These are phyloP conservation scores for Tineola bisselliella DNA, from an alignment of 2,888 invertebrate species.

Conservation along the genomic window DNA sequence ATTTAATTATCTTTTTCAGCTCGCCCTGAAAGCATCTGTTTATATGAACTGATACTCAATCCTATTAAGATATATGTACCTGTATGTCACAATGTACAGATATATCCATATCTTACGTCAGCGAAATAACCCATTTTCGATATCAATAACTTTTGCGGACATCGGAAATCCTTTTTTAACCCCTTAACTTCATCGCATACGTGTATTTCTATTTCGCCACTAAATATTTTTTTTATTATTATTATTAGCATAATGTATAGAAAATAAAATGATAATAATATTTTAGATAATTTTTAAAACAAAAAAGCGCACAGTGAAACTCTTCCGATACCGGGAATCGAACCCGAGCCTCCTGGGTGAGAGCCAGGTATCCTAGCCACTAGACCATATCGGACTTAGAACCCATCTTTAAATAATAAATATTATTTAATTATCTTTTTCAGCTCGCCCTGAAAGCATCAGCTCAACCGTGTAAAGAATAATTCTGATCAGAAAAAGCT, in stretches of 20 bases:
- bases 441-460: too few species aligned
- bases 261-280: conserved; percentile 15
- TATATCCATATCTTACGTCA: conserved; percentile 94
- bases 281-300: conserved; percentile 22
- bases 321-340: conserved; percentile 71
- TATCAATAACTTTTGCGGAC: conserved; percentile 85
- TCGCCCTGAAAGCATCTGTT: too few species aligned
- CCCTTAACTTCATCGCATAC: conserved; percentile 95
- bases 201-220: conserved; percentile 89
- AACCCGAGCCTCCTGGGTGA: conserved; percentile 68
- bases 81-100: conserved; percentile 96
- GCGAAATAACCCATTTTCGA: conserved; percentile 97
- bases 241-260: too few species aligned
- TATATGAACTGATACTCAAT: too few species aligned
- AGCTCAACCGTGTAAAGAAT: too few species aligned
- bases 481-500: too few species aligned
- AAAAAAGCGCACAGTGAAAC: conserved; percentile 4
- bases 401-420: too few species aligned
- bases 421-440: too few species aligned
- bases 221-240: too few species aligned
- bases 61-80: too few species aligned
- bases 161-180: conserved; percentile 87
- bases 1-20: too few species aligned
- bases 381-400: conserved; percentile 72
- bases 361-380: conserved; percentile 71